Conservation (phyloP, 2,797 vertebrate genomes). For the Gallinago nigripennis region DNA sequence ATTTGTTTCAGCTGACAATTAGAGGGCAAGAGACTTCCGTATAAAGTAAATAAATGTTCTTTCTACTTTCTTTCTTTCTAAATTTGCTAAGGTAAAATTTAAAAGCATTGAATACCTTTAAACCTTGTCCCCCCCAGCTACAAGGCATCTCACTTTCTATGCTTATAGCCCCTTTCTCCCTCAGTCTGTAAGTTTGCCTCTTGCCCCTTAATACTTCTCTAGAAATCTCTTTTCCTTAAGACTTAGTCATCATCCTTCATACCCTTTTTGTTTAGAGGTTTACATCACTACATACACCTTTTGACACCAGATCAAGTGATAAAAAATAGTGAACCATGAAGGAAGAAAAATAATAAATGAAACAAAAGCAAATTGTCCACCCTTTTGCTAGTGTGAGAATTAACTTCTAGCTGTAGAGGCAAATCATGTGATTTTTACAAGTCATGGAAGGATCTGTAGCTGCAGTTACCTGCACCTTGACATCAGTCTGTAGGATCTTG, state of each 20-base stretch:
- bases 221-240: background rate
- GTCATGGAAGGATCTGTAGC: background rate
- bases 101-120: background rate
- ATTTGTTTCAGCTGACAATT: background rate
- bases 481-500: background rate
- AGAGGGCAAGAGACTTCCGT: background rate
- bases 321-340: background rate
- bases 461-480: background rate
- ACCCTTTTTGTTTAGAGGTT: background rate
- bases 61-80: background rate
- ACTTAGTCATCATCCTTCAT: background rate
- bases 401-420: background rate
- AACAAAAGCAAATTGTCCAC: background rate
- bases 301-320: background rate
- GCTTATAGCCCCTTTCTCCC: background rate
- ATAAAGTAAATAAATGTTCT: background rate
- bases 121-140: background rate
- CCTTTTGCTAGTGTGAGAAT: background rate
- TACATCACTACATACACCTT: background rate
- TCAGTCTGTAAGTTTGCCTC: background rate
- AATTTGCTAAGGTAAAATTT: background rate
- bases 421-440: background rate
- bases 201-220: background rate
- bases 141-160: accelerated
- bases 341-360: background rate